Base-by-base conservation (phyloP, 2,888 invertebrate genomes). In the Euphydryas editha region DNA sequence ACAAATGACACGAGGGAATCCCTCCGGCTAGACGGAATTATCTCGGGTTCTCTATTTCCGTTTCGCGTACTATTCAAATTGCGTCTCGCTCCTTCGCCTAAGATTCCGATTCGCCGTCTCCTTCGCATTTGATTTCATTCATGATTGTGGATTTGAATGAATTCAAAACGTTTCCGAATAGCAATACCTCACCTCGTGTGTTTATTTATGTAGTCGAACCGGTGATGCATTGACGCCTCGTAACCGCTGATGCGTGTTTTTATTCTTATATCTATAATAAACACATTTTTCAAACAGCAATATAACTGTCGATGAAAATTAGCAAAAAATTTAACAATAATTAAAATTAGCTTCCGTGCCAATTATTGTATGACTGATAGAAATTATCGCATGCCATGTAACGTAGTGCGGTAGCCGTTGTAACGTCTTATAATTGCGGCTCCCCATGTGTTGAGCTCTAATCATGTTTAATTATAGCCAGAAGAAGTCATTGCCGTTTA, bases 21-120 rank as follows among this genome's bases (percentile, higher is more conserved):
- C 92, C 92, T 92, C 88, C 85, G 89, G 88, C 92, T 90, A 92
- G 92, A 92, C 92, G 86, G 90, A 92, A 89, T 92, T 88, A 90
- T 91, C 91, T 91, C 89, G 85, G 84, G 80, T 86, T 90, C 90
- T 90, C 91, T 92, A 92, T 92, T 92, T 91, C 92, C 90, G 90
- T 92, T 91, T 90, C 89, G 88, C 88, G 88, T 92, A 91, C 91
- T 89, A 92, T 92, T 92, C 83, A 85, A 90, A 88, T 88, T 75
- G 78, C 81, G 72, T 91, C 90, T 80, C 88, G 74, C 85, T 92
- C 84, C 62, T 83, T 67, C 88, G 67, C 63, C 65, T 30, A 57
- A 62, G 39, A 58, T 62, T 30, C 67, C 57, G 65, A 85, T 71
- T 67, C 37, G 69, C 81, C 75, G 79, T 92, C 92, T 82, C 90